Evolutionary conservation across 92 coral and sea anemone species (phyloP).

Genomic region (Palythoa caribaeorum): DNA sequence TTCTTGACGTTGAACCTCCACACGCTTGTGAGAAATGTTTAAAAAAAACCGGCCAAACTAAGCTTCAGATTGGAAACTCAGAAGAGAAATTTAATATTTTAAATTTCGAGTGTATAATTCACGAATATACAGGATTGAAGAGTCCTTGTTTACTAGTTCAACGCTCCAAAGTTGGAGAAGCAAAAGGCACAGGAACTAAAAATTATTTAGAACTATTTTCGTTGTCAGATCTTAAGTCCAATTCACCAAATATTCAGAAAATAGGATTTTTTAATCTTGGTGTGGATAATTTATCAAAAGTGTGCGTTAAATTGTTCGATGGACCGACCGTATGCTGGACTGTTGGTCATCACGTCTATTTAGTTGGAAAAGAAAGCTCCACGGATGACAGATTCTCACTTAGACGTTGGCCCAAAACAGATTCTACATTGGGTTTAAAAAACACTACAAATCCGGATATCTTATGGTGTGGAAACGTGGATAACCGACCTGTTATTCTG

Average conservation of each 20-base stretch:
- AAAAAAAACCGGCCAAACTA: conserved; percentile 18
- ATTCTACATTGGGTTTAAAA: neutral
- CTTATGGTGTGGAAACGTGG: conserved; percentile 47
- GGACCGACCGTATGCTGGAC: conserved; percentile 70
- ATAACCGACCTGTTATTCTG: conserved; percentile 39
- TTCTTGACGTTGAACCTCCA: neutral
- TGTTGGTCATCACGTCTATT: conserved; percentile 8
- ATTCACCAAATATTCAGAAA: neutral
- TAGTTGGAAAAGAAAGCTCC: conserved; percentile 8
- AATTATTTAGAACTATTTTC: conserved; percentile 1
- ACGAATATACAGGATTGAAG: conserved; percentile 63
- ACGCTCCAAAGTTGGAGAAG: conserved; percentile 17
- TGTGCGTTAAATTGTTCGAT: conserved; percentile 44
- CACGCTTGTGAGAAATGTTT: conserved; percentile 15
- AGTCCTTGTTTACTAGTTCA: conserved; percentile 70
- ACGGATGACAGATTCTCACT: neutral
- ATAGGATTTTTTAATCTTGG: conserved; percentile 9
- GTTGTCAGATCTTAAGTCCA: neutral
- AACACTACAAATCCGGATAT: neutral
- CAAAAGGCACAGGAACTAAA: neutral
- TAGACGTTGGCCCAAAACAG: neutral
- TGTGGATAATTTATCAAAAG: neutral
- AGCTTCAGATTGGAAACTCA: conserved; percentile 24
- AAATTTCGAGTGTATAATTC: conserved; percentile 57
- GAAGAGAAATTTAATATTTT: conserved; percentile 36